These are phyloP conservation scores for Amazona finschi DNA, from an alignment of 2,797 vertebrate genomes.

Conservation along the genomic window DNA sequence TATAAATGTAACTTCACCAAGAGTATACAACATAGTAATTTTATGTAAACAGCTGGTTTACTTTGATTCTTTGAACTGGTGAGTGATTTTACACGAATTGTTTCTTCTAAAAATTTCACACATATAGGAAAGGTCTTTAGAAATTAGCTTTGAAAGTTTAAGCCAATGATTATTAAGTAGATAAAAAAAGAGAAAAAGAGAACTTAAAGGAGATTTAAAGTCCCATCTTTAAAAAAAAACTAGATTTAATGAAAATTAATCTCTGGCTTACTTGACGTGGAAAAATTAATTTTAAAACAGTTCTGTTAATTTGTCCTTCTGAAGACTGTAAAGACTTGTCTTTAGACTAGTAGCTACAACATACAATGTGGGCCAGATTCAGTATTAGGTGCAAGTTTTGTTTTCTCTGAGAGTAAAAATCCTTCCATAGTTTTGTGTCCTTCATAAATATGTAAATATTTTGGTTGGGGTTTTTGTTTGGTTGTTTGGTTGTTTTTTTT, in stretches of 20 bases:
- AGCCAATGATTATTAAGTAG: not conserved
- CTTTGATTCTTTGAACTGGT: not conserved
- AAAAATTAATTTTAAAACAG: not conserved
- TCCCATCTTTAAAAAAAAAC: not conserved
- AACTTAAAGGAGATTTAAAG: not conserved
- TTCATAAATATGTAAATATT: not conserved
- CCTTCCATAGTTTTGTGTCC: not conserved
- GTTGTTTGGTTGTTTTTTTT: not conserved
- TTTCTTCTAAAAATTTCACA: not conserved
- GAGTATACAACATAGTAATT: not conserved
- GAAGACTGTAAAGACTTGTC: not conserved
- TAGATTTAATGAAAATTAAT: not conserved
- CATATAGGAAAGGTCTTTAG: not conserved
- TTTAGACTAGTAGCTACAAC: not conserved
- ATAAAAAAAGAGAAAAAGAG: not conserved
- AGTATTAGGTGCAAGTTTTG: not conserved
- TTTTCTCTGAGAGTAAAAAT: not conserved
- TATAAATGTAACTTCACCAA: not conserved
- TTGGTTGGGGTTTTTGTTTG: rapidly evolving
- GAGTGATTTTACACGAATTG: not conserved
- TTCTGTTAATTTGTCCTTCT: not conserved
- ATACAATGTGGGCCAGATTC: not conserved
- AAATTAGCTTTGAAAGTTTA: not conserved
- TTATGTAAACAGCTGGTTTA: not conserved
- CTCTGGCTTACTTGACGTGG: not conserved